Percentiles rank a stretch among this genome's conserved stretches.
These are phyloP conservation scores for Hemithea aestivaria DNA, from an alignment of 2,888 invertebrate genomes.

Conservation along the genomic window DNA sequence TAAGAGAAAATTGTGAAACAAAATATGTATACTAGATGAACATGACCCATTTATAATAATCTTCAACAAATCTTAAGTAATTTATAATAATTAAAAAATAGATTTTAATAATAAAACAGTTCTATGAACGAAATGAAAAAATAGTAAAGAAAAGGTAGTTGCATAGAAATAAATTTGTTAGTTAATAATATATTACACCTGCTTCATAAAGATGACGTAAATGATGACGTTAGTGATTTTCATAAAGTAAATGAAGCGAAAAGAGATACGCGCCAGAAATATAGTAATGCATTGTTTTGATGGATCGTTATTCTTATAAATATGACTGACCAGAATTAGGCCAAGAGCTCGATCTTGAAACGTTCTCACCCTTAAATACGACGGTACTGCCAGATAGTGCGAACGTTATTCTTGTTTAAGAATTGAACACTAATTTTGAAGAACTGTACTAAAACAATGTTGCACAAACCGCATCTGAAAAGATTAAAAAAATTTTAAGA, in stretches of 20 bases:
- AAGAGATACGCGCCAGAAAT: slow-evolving; percentile 36
- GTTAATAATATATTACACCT: slow-evolving; percentile 31
- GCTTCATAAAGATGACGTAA: slow-evolving; percentile 29
- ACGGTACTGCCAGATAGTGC: slow-evolving; percentile 49
- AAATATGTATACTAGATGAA: too few relatives aligned
- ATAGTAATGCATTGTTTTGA: slow-evolving; percentile 52
- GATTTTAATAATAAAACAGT: too few relatives aligned
- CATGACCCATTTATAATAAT: too few relatives aligned
- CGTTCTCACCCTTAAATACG: slow-evolving; percentile 56
- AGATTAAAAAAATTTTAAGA: too few relatives aligned
- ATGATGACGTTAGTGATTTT: slow-evolving; percentile 38
- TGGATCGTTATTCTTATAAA: slow-evolving; percentile 62
- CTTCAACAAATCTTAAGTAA: too few relatives aligned
- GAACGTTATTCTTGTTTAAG: slow-evolving; percentile 18
- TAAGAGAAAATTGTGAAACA: slow-evolving; percentile 7
- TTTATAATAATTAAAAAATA: too few relatives aligned
- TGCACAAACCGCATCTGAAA: not conserved
- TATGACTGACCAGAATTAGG: slow-evolving; percentile 59
- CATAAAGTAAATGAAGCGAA: slow-evolving; percentile 43
- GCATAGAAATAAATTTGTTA: slow-evolving; percentile 4
- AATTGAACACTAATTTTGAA: too few relatives aligned
- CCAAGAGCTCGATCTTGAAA: slow-evolving; percentile 66
- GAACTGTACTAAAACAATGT: not conserved
- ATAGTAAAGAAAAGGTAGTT: slow-evolving; percentile 16
- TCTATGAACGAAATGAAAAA: slow-evolving; percentile 21